Base-by-base conservation (phyloP, 1,140 invertebrate genomes). In the Macrobrachium nipponense region DNA sequence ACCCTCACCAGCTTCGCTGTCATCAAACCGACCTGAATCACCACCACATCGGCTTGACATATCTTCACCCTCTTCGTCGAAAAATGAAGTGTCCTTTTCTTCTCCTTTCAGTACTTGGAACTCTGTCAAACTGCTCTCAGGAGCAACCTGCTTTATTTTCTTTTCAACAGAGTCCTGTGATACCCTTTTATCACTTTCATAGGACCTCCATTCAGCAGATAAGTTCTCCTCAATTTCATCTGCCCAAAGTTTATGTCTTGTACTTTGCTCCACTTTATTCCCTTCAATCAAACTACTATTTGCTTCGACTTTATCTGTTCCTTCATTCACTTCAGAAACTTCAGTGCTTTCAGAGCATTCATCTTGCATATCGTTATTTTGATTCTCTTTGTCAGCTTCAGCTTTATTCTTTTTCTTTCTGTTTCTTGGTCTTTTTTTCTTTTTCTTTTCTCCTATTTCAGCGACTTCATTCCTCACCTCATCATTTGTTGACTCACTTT, bases 121-220 rank as follows among this genome's bases (percentile, higher is more conserved):
- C 8, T 51, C 51, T 51, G 51, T 51, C 8, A 51, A 12, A 12
- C 51, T 0, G 8, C 51, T 51, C 7, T 51, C 51, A 10, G 7
- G 51, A 51, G 51, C 51, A 51, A 51, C 51, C 51, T 51, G 51
- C 51, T 51, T 76, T n/a, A 76, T 77, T 36, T 64, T 58, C 61
- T 76, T 60, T 60, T 77, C 82, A 36, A 64, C 23, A 11, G 82
- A 73, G 23, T 84, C 60, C 61, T 84, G 82, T 58, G 76, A 73
- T 61, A 73, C 82, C 60, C 82, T 60, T 20, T 75, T 75, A 44
- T 84, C 73, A 8, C 73, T 75, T 17, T 14, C 23, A 20, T 23
- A n/a, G 8, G 23, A 23, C 15, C 70, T 43, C n/a, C 17, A 20
- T 7, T 43, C 70, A 18, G 23, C n/a, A 12, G 17, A 73, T 43